Percentiles rank a stretch among this genome's conserved stretches.
Conservation (phyloP, 2,888 invertebrate genomes). For the Synergus laeviventris region DNA sequence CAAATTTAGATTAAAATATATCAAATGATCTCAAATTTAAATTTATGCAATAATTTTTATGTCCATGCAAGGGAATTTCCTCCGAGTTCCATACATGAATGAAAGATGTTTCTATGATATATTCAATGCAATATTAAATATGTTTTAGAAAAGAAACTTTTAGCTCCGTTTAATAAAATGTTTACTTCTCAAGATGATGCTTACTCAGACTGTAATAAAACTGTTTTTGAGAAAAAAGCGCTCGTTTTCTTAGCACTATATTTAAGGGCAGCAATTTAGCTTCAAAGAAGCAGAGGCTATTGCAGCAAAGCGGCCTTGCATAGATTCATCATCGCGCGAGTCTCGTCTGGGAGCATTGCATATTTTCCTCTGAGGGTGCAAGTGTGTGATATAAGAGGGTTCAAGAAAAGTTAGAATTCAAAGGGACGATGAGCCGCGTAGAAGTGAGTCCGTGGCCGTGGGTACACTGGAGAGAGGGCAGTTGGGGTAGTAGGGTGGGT, state of each 20-base stretch:
- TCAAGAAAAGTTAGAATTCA: conserved; percentile 44
- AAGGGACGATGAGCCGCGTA: conserved; percentile 40
- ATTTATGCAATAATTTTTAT: too few relatives aligned
- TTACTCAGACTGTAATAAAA: neutral
- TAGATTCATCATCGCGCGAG: conserved; percentile 19
- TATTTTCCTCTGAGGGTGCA: neutral
- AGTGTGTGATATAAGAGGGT: conserved; percentile 42
- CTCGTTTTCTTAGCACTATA: conserved; percentile 1
- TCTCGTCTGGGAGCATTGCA: neutral
- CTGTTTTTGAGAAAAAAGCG: neutral
- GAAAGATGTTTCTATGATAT: too few relatives aligned
- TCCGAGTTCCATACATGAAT: too few relatives aligned
- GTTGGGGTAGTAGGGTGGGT: conserved; percentile 58
- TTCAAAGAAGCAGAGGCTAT: conserved; percentile 2
- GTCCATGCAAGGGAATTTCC: too few relatives aligned
- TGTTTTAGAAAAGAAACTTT: neutral
- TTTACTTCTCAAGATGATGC: neutral
- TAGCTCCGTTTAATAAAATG: neutral
- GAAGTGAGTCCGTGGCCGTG: conserved; percentile 34
- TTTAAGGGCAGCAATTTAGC: neutral
- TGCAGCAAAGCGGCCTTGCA: neutral
- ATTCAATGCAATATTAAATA: neutral
- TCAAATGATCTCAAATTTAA: too few relatives aligned
- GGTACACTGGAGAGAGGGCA: conserved; percentile 61
- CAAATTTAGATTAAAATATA: too few relatives aligned